Evolutionary conservation across 2,113 vertebrate genomes (phyloP).

Genomic region (Numenius arquata): DNA sequence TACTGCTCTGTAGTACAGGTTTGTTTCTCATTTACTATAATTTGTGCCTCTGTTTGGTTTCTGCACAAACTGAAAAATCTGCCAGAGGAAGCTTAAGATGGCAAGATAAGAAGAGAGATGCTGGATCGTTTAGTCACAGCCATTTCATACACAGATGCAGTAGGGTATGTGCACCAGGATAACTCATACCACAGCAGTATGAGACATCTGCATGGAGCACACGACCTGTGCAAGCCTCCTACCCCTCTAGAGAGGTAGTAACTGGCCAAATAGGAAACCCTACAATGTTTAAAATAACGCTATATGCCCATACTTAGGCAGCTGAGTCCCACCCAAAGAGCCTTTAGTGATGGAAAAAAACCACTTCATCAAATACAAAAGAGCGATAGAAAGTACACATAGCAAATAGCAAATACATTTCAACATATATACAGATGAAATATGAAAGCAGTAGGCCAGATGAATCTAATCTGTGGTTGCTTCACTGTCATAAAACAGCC

Average conservation of each 20-base stretch:
- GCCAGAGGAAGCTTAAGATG: not conserved
- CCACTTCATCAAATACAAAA: not conserved
- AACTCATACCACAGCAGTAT: accelerated
- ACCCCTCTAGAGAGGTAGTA: not conserved
- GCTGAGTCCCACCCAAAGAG: not conserved
- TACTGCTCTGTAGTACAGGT: not conserved
- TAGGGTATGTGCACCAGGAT: not conserved
- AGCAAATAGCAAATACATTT: constrained; percentile 23
- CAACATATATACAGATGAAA: constrained; percentile 33
- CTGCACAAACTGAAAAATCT: not conserved
- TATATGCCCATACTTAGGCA: not conserved
- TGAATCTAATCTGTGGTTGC: constrained; percentile 52
- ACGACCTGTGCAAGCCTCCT: not conserved
- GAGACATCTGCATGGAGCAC: not conserved
- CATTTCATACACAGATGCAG: not conserved
- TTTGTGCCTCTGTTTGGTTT: not conserved
- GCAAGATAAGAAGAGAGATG: not conserved
- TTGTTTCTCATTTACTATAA: not conserved
- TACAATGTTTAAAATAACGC: not conserved
- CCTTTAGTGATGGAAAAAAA: not conserved
- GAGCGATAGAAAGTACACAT: not conserved
- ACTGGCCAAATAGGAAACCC: not conserved
- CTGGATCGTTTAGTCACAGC: not conserved
- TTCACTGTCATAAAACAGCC: constrained; percentile 43
- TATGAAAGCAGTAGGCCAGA: constrained; percentile 50